phyloP scores from a whole-genome alignment of 2,888 invertebrate genomes.

The Eumerus sabulonum region DNA sequence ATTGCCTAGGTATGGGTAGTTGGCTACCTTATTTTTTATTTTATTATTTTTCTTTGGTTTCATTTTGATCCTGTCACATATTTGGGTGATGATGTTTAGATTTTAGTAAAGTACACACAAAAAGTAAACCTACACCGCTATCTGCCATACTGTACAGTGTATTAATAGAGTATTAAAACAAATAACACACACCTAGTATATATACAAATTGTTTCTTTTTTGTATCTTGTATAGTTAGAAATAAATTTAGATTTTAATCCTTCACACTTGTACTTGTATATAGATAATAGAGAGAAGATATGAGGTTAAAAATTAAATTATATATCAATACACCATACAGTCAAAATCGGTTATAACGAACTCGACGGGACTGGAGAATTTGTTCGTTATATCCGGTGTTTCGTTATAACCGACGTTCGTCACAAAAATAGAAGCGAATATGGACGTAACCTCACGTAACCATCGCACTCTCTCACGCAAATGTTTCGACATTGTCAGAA shows the following conservation, averaged over 20 bases:
- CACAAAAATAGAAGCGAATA: no score
- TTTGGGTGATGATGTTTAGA: conserved; percentile 39
- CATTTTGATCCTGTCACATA: conserved; percentile 46
- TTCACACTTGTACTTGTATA: conserved; percentile 21
- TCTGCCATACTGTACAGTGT: conserved; percentile 68
- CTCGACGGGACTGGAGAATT: no score
- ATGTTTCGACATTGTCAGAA: no score
- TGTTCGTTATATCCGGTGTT: no score
- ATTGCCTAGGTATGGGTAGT: conserved; percentile 14
- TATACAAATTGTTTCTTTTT: conserved; percentile 61
- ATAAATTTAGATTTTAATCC: conserved; percentile 69
- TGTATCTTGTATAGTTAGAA: conserved; percentile 75
- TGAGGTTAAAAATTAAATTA: no score
- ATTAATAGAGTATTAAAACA: conserved; percentile 51
- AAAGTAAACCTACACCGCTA: conserved; percentile 37
- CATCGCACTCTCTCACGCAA: no score
- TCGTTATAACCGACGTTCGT: no score
- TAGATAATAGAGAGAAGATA: no score
- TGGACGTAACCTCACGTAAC: no score
- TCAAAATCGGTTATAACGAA: no score
- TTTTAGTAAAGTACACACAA: neutral
- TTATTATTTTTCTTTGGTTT: conserved; percentile 9
- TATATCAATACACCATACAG: no score
- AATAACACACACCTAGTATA: conserved; percentile 22
- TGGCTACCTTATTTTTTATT: neutral